phyloP scores from a whole-genome alignment of 2,888 invertebrate species.

The Conops quadrifasciatus region DNA sequence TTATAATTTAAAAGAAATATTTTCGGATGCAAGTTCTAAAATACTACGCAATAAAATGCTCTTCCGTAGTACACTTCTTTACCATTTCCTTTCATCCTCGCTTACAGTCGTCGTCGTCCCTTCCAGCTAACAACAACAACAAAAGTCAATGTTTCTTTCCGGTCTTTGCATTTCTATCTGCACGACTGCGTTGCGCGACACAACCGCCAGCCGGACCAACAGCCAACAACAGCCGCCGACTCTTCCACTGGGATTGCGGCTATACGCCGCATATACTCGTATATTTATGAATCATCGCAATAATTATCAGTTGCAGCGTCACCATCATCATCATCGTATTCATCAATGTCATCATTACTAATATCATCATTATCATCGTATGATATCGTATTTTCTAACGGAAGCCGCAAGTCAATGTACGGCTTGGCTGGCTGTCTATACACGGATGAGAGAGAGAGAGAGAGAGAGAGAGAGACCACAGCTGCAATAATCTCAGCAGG shows the following conservation, averaged over 20 bases:
- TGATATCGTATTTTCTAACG: slow-evolving; percentile 12
- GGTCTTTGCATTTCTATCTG: slow-evolving; percentile 36
- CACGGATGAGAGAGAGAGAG: slow-evolving; percentile 10
- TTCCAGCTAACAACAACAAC: too few species aligned
- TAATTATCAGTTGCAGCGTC: not conserved
- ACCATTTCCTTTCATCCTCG: not conserved
- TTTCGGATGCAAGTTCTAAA: not conserved
- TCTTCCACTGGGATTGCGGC: not conserved
- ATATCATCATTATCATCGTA: not conserved
- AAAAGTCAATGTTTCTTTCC: slow-evolving; percentile 26
- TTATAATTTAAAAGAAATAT: not conserved
- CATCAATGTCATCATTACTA: not conserved
- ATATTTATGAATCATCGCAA: slow-evolving; percentile 26
- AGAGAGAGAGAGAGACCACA: not conserved
- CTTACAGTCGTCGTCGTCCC: not conserved
- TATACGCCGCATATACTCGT: not conserved
- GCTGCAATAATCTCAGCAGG: slow-evolving; percentile 10
- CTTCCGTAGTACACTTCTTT: too few species aligned
- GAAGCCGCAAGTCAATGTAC: slow-evolving; percentile 12
- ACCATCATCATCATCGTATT: not conserved
- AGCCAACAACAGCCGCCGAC: not conserved
- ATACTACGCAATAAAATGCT: not conserved
- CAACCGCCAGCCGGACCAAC: not conserved
- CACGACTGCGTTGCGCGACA: slow-evolving; percentile 19
- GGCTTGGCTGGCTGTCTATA: not conserved